Evolutionary conservation across 2,797 vertebrate species (phyloP).

Genomic region (Hippopotamyrus pictus): DNA sequence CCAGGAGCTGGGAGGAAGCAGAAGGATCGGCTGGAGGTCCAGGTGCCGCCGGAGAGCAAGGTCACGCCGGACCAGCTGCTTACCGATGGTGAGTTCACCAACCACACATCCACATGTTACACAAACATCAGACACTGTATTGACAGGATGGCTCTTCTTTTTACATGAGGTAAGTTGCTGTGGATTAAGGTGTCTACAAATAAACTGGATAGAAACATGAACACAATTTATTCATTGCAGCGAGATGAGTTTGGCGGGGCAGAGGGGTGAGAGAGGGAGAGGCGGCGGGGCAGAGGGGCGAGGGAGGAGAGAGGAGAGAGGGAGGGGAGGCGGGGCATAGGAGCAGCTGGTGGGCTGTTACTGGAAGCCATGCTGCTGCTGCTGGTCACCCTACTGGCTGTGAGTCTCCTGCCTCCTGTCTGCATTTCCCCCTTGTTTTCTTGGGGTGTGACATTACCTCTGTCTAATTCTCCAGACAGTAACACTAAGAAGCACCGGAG

Average conservation of each 20-base stretch:
- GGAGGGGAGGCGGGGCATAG: not conserved
- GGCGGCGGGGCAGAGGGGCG: not conserved
- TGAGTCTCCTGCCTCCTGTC: not conserved
- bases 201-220: not conserved
- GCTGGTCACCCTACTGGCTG: not conserved
- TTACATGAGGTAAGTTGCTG: not conserved
- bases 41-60: not conserved
- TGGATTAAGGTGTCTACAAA: not conserved
- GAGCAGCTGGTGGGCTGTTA: not conserved
- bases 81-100: not conserved
- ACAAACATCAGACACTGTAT: not conserved
- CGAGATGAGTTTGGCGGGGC: not conserved
- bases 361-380: not conserved
- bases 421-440: not conserved
- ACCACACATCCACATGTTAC: not conserved
- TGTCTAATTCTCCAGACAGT: not conserved
- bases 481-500: slow-evolving; percentile 9
- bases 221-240: not conserved
- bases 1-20: not conserved
- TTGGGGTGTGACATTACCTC: not conserved
- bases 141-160: not conserved
- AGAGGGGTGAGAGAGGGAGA: not conserved
- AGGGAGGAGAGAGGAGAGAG: not conserved
- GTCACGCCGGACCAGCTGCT: not conserved
- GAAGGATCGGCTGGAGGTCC: not conserved